Evolutionary conservation across 2,113 vertebrate species (phyloP), one percentile per base, ranked within the genome.

Genomic region (Pitta sordida): DNA sequence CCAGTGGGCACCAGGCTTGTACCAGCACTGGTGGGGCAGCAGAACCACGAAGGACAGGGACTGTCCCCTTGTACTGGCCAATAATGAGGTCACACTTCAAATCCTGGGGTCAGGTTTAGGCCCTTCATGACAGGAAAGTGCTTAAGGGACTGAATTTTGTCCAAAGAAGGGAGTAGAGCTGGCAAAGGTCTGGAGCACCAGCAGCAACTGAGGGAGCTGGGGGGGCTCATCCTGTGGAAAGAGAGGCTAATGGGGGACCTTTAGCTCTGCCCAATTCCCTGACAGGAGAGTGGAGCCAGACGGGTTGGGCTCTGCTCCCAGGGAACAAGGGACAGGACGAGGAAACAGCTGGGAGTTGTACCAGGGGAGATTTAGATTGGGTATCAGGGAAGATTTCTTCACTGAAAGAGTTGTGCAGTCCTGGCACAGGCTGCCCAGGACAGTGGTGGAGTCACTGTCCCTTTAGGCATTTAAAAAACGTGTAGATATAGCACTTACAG

Each of bases 231-330:
- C 3, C 23, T 58, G 27, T n/a, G 43, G 53, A n/a, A 63, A 2
- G 81, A 16, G 49, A 36, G 15, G 37, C 34, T 53, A 11, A 8
- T 34, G 5, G 15, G 62, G 43, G 7, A 17, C 37, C 27, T 73
- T 1, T 32, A 0, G 0, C 13, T 39, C 20, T 37, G 15, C 5
- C 2, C 39, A 90, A 1, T 7, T 16, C 3, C 24, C 39, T 87
- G 71, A 7, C 15, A 44, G 17, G 53, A n/a, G 32, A 1, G 6
- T 8, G 9, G 11, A 63, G 43, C 5, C 0, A 0, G 43, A 24
- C 11, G 6, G 4, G 15, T 30, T 0, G 0, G 11, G 6, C n/a
- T 73, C 32, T 63, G 22, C 20, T 81, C 3, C 16, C 37, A 23
- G 8, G n/a, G 5, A 49, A 5, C 14, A 22, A 52, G 16, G 1